Evolutionary conservation across 2,797 vertebrate species (phyloP).

Genomic region (Platyrinchus mystaceus): DNA sequence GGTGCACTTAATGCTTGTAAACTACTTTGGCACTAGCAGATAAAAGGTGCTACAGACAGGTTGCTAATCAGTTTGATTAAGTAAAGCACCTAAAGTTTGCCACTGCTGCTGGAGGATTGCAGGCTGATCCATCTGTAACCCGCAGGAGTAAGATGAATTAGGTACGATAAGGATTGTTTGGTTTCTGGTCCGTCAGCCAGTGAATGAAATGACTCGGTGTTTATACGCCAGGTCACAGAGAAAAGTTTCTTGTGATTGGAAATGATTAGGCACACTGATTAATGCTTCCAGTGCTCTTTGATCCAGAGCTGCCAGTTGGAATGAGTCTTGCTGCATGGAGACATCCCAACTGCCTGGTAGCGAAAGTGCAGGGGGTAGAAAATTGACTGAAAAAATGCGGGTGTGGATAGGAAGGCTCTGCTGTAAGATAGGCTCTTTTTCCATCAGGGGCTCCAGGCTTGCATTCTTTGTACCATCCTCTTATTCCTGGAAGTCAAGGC

Average conservation of each 20-base stretch:
- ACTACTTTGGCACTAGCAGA: slow-evolving; percentile 19
- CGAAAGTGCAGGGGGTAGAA: neutral
- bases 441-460: neutral
- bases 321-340: slow-evolving; percentile 24
- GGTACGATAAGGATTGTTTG: slow-evolving; percentile 50
- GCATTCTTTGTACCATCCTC: neutral
- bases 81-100: slow-evolving; percentile 41
- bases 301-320: slow-evolving; percentile 58
- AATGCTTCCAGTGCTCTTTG: slow-evolving; percentile 58
- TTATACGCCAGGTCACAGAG: slow-evolving; percentile 50
- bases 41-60: slow-evolving; percentile 28
- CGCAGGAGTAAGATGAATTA: slow-evolving; percentile 22
- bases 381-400: neutral
- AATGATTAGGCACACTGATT: slow-evolving; percentile 57
- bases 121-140: slow-evolving; percentile 40
- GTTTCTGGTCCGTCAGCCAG: slow-evolving; percentile 43
- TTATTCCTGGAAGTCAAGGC: slow-evolving; percentile 24
- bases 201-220: slow-evolving; percentile 34
- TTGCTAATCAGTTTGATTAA: slow-evolving; percentile 56
- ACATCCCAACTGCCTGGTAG: neutral
- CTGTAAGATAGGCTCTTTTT: neutral
- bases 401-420: neutral
- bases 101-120: neutral
- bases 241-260: slow-evolving; percentile 32
- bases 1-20: slow-evolving; percentile 27